Evolutionary conservation across 2,888 invertebrate genomes (phyloP).

Genomic region (Euplexia lucipara): DNA sequence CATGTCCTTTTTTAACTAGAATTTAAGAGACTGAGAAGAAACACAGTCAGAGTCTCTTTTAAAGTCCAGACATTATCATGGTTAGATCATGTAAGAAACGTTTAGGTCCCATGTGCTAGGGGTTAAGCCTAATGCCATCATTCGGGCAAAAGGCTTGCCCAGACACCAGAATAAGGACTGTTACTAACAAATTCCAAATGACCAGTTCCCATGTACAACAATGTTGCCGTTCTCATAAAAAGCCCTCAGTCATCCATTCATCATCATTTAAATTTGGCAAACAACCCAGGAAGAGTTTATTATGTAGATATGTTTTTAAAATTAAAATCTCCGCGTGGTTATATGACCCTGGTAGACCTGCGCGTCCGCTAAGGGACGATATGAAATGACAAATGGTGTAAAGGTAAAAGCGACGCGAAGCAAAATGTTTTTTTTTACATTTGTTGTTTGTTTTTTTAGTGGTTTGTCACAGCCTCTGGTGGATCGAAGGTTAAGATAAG

Average conservation of each 20-base stretch:
- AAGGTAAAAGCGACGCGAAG: slow-evolving; percentile 34
- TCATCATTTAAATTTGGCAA: slow-evolving; percentile 58
- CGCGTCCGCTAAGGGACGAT: slow-evolving; percentile 43
- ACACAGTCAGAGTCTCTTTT: no score
- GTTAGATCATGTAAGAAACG: no score
- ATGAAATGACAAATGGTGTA: slow-evolving; percentile 57
- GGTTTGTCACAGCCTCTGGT: no score
- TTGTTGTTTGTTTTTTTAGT: slow-evolving; percentile 23
- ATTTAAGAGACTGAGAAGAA: no score
- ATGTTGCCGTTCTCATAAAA: slow-evolving; percentile 31
- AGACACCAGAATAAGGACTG: no score
- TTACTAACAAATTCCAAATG: no score
- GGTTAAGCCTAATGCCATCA: no score
- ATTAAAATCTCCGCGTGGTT: slow-evolving; percentile 50
- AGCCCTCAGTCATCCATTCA: slow-evolving; percentile 37
- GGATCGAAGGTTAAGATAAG: no score
- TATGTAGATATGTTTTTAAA: slow-evolving; percentile 47
- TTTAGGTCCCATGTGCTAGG: no score
- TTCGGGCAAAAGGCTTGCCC: no score
- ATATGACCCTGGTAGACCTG: slow-evolving; percentile 50
- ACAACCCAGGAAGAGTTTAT: slow-evolving; percentile 49
- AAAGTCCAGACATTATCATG: slow-evolving; percentile 22
- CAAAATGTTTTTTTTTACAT: slow-evolving; percentile 49
- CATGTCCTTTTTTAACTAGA: no score
- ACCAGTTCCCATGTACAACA: no score